Percentiles rank a stretch among this genome's conserved stretches.
Conservation (phyloP, 23 tunicate genomes). For the Styela clava region DNA sequence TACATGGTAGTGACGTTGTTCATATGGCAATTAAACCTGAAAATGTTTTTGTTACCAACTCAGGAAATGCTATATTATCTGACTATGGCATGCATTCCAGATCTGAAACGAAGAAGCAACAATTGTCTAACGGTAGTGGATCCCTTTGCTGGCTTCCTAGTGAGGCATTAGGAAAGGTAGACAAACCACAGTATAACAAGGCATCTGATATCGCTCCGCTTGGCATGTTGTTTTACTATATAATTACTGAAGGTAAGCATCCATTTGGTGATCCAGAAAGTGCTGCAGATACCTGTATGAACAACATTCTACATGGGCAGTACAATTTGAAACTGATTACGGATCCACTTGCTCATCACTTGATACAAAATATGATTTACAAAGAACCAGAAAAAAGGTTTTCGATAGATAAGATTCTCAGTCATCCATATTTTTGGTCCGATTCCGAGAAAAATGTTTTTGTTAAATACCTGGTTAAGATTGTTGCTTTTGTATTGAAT, state of each 20-base stretch:
- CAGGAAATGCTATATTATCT: conserved; percentile 36
- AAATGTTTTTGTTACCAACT: conserved; percentile 47
- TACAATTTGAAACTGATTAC: conserved; percentile 48
- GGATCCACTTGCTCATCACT: conserved; percentile 69
- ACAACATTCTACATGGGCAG: conserved; percentile 15
- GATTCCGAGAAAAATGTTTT: conserved; percentile 32
- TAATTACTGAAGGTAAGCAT: conserved; percentile 69
- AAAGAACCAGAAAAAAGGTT: conserved; percentile 77
- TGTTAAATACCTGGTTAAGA: conserved; percentile 21
- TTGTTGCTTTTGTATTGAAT: not conserved
- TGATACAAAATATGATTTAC: conserved; percentile 50
- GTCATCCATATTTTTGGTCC: conserved; percentile 73
- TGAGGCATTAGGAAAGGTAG: conserved; percentile 23
- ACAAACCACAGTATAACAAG: not conserved
- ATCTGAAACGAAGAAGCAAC: conserved; percentile 1
- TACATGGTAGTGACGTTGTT: conserved; percentile 45
- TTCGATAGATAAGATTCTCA: conserved; percentile 32
- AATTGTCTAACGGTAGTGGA: conserved; percentile 5
- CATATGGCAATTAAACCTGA: conserved; percentile 79
- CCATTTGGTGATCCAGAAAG: conserved; percentile 75
- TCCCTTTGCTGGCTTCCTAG: conserved; percentile 65
- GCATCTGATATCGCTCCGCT: conserved; percentile 40
- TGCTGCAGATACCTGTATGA: not conserved
- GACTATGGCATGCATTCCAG: conserved; percentile 77
- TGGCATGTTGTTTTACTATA: conserved; percentile 78